These are phyloP conservation scores for Malurus cyaneus DNA, from an alignment of 2,113 vertebrate species.

Conservation along the genomic window DNA sequence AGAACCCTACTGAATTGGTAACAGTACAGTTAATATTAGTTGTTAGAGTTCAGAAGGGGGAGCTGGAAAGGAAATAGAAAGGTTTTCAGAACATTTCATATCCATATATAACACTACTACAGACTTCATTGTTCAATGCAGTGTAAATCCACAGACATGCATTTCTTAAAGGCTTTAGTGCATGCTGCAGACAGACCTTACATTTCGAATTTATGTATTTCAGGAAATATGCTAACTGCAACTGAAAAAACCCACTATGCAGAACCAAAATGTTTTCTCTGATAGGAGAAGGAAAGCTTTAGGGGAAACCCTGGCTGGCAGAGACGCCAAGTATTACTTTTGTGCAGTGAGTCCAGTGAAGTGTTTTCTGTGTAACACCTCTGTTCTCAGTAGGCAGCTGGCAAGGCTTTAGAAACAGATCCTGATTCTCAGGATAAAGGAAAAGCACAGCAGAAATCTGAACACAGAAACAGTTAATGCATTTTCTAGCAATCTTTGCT, in stretches of 20 bases:
- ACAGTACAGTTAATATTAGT: not conserved
- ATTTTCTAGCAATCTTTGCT: not conserved
- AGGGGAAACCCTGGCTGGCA: not conserved
- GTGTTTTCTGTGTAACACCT: not conserved
- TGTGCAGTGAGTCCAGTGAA: not conserved
- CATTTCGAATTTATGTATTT: not conserved
- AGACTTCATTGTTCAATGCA: not conserved
- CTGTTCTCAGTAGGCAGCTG: not conserved
- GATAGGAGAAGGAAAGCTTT: not conserved
- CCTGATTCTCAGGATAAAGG: not conserved
- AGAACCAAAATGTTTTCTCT: not conserved
- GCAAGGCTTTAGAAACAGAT: not conserved
- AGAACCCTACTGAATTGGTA: not conserved
- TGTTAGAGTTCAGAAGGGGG: not conserved
- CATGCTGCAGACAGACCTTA: not conserved
- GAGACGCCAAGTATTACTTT: not conserved
- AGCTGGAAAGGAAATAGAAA: not conserved
- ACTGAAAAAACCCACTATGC: not conserved
- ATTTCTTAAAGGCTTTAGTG: not conserved
- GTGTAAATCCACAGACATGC: not conserved
- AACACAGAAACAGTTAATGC: not conserved
- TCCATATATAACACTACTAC: not conserved
- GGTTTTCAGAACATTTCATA: not conserved
- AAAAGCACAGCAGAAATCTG: not conserved
- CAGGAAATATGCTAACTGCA: not conserved